Evolutionary conservation across 1,140 invertebrate species (phyloP), one percentile per base, ranked within the genome.

Genomic region (Drosophila neocordata): DNA sequence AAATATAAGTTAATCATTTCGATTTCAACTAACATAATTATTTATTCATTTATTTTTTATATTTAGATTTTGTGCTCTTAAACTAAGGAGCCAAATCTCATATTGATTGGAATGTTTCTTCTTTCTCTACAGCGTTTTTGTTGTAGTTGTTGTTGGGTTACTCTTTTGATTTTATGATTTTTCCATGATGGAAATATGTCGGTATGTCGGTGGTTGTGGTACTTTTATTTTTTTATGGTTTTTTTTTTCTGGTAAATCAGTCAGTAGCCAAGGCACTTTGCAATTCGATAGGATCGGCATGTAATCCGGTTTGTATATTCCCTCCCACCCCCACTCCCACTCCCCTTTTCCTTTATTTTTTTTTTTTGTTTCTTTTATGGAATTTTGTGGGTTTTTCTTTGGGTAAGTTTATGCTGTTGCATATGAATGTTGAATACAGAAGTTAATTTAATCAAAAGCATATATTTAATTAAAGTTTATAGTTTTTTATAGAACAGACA

Each of bases 111-210:
- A n/a, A n/a, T n/a, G n/a, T n/a, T n/a, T n/a, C n/a, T n/a, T n/a
- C n/a, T n/a, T n/a, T n/a, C n/a, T n/a, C n/a, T n/a, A n/a, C n/a
- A n/a, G n/a, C n/a, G n/a, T n/a, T n/a, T n/a, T n/a, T n/a, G n/a
- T n/a, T n/a, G n/a, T n/a, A n/a, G n/a, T n/a, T n/a, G n/a, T n/a
- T n/a, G 27, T 1, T 31, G 27, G 27, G 6, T 31, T 31, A 31
- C 5, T 62, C 52, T 65, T 65, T 77, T 73, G 79, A 81, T 81
- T 80, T 80, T 67, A 66, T 77, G 77, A 67, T 76, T 78, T 72
- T 48, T 31, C 51, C 65, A 79, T 61, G 27, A 60, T 61, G 31
- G 11, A 51, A 53, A n/a, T 55, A 9, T 53, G 22, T 31, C 27
- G 27, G 27, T 60, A 13, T 27, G 6, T 65, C 31, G 27, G 48